Conservation (phyloP, 2,888 invertebrate species). For the Lobophora halterata region DNA sequence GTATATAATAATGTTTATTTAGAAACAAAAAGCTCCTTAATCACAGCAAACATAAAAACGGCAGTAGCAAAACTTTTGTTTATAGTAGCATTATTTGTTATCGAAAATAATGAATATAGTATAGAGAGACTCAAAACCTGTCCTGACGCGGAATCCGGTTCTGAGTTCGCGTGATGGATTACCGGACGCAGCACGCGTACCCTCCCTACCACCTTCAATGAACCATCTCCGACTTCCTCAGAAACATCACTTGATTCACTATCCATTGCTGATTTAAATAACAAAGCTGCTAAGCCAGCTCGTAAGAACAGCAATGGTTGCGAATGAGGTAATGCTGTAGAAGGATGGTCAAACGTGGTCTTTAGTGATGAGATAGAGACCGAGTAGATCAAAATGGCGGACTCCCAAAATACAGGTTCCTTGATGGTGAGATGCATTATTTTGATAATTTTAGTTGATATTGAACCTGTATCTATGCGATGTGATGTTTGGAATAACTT, state of each 20-base stretch:
- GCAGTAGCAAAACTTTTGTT: slow-evolving; percentile 24
- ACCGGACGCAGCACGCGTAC: slow-evolving; percentile 61
- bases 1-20: no score
- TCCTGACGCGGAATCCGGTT: slow-evolving; percentile 66
- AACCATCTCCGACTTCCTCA: slow-evolving; percentile 31
- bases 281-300: no score
- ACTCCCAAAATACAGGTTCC: slow-evolving; percentile 71
- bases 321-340: background rate
- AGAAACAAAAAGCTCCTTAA: background rate
- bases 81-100: slow-evolving; percentile 33
- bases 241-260: slow-evolving; percentile 4
- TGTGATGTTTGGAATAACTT: no score
- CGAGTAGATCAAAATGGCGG: slow-evolving; percentile 73
- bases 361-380: slow-evolving; percentile 62
- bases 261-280: background rate
- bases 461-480: no score
- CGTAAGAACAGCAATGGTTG: slow-evolving; percentile 33
- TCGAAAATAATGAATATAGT: slow-evolving; percentile 55
- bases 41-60: slow-evolving; percentile 3
- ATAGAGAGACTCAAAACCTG: slow-evolving; percentile 52
- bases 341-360: slow-evolving; percentile 28
- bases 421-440: slow-evolving; percentile 53
- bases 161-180: slow-evolving; percentile 73
- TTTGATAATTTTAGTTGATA: slow-evolving; percentile 44
- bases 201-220: slow-evolving; percentile 38